Evolutionary conservation across 2,113 vertebrate species (phyloP).

Genomic region (Amphilophus citrinellus): DNA sequence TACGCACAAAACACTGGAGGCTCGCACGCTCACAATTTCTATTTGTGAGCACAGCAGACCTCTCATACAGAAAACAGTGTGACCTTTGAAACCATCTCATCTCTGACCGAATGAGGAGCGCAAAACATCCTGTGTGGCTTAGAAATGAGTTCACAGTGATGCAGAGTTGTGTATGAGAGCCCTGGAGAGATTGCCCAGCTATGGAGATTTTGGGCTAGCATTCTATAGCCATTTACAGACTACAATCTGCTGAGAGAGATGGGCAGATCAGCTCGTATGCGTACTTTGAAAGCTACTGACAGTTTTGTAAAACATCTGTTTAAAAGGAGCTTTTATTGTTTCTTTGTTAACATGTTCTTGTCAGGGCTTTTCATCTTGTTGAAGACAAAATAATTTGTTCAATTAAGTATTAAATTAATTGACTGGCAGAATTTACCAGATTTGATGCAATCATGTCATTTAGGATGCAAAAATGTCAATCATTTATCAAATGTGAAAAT

Average conservation of each 20-base stretch:
- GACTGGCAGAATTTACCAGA: background rate
- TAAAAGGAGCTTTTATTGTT: background rate
- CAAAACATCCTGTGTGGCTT: slow-evolving; percentile 66
- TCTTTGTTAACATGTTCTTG: background rate
- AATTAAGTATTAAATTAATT: background rate
- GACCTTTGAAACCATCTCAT: slow-evolving; percentile 73
- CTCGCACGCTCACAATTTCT: background rate
- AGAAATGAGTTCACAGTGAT: slow-evolving; percentile 62
- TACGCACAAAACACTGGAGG: background rate
- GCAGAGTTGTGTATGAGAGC: slow-evolving; percentile 56
- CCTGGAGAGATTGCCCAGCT: slow-evolving; percentile 52
- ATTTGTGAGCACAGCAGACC: slow-evolving; percentile 19
- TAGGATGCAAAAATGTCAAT: background rate
- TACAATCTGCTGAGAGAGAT: slow-evolving; percentile 31
- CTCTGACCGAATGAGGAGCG: slow-evolving; percentile 50
- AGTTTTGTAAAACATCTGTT: background rate
- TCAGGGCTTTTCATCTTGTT: background rate
- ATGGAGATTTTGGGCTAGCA: slow-evolving; percentile 36
- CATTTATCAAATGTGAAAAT: background rate
- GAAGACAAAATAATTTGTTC: background rate
- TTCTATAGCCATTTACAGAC: slow-evolving; percentile 15
- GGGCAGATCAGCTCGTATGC: background rate
- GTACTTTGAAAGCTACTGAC: background rate
- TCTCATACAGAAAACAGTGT: slow-evolving; percentile 45
- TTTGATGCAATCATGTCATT: background rate